These are phyloP conservation scores for Glyptemys insculpta DNA, from an alignment of 2,797 vertebrate species.

Conservation along the genomic window DNA sequence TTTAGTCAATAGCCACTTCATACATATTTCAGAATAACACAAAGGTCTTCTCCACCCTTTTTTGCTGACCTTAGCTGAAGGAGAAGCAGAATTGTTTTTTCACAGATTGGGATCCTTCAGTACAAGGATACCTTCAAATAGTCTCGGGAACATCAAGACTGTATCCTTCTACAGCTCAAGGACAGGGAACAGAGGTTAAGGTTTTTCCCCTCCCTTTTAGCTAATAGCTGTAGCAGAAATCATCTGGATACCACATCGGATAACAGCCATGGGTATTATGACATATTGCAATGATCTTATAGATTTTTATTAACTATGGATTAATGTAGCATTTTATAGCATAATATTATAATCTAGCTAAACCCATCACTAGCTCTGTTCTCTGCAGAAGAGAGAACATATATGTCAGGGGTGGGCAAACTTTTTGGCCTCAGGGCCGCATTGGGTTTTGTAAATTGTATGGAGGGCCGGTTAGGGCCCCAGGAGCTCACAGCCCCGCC, in stretches of 20 bases:
- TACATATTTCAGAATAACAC: slow-evolving; percentile 39
- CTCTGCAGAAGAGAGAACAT: not conserved
- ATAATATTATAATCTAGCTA: not conserved
- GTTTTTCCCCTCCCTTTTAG: not conserved
- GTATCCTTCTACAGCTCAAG: accelerated
- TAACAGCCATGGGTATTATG: not conserved
- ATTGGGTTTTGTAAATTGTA: too few species aligned
- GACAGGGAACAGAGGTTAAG: not conserved
- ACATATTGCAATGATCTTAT: not conserved
- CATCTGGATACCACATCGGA: not conserved
- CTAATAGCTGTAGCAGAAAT: not conserved
- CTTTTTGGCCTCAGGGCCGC: too few species aligned
- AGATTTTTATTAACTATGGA: not conserved
- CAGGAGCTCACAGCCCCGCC: too few species aligned
- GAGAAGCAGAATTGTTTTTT: slow-evolving; percentile 1
- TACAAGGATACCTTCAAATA: not conserved
- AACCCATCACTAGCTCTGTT: not conserved
- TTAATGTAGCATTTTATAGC: not conserved
- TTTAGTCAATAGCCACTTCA: slow-evolving; percentile 19
- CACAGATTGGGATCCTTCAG: not conserved
- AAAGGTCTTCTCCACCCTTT: not conserved
- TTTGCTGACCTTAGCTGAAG: not conserved
- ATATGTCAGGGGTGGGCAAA: not conserved
- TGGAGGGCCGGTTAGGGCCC: too few species aligned
- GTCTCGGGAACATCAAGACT: not conserved